Percentiles rank a stretch among this genome's conserved stretches.
phyloP scores from a whole-genome alignment of 2,113 vertebrate species.

The Nannospalax galili region DNA sequence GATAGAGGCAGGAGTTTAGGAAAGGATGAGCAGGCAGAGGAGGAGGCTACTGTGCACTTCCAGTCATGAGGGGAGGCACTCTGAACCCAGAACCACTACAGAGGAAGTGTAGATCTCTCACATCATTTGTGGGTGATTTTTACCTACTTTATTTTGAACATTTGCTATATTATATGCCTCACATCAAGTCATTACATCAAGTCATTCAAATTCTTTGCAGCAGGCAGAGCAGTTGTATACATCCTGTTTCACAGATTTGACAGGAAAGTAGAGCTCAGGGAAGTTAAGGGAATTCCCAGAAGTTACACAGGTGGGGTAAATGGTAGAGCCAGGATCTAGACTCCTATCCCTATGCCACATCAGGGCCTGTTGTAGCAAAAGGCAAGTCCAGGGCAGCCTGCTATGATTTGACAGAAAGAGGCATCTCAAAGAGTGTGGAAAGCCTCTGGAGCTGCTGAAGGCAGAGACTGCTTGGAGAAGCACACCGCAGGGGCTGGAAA shows the following conservation, averaged over 20 bases:
- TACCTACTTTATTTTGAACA: not conserved
- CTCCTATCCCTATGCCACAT: not conserved
- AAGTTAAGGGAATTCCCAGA: not conserved
- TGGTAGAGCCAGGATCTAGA: not conserved
- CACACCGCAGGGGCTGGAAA: not conserved
- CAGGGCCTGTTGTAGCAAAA: not conserved
- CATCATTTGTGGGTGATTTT: not conserved
- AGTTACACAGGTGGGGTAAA: not conserved
- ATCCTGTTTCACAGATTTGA: not conserved
- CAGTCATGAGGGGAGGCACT: fast-evolving
- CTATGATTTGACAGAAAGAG: not conserved
- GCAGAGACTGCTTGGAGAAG: not conserved
- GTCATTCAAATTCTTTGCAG: not conserved
- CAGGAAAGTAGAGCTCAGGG: not conserved
- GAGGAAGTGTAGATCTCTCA: not conserved
- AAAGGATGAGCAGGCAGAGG: not conserved
- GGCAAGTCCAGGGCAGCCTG: not conserved
- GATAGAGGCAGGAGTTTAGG: not conserved
- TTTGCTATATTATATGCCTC: not conserved
- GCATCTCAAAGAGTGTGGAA: not conserved
- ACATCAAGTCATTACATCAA: not conserved
- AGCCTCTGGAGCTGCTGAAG: not conserved
- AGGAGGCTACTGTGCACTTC: not conserved
- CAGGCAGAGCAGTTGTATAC: not conserved
- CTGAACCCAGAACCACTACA: fast-evolving